Evolutionary conservation across 2,113 vertebrate genomes (phyloP).

Genomic region (Scophthalmus maximus): DNA sequence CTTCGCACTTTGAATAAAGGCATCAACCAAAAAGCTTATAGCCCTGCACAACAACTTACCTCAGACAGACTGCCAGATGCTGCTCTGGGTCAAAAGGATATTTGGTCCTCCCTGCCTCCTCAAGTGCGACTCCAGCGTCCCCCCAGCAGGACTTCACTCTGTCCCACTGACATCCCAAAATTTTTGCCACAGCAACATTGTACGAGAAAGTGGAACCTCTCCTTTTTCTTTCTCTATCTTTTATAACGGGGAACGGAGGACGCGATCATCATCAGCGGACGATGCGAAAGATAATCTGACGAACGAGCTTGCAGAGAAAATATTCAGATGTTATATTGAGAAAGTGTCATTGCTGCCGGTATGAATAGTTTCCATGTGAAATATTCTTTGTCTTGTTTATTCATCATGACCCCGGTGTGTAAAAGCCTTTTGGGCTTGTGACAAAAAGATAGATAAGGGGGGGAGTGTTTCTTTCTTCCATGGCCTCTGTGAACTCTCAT

Average conservation of each 20-base stretch:
- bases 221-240: not conserved
- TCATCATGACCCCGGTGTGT: not conserved
- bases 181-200: no score
- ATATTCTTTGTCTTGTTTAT: not conserved
- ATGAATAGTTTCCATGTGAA: not conserved
- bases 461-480: not conserved
- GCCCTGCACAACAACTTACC: no score
- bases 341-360: not conserved
- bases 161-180: not conserved
- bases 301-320: not conserved
- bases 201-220: not conserved
- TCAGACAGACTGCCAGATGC: no score
- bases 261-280: not conserved
- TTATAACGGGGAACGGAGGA: not conserved
- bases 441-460: not conserved
- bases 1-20: no score
- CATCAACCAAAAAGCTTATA: no score
- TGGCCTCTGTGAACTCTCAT: conserved; percentile 4
- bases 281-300: not conserved
- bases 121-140: no score
- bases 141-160: not conserved
- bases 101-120: no score
- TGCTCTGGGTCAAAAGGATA: no score
- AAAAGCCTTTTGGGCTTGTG: not conserved
- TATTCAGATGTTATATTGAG: not conserved